phyloP scores from a whole-genome alignment of 2,888 invertebrate species.

The Euclidia mi region DNA sequence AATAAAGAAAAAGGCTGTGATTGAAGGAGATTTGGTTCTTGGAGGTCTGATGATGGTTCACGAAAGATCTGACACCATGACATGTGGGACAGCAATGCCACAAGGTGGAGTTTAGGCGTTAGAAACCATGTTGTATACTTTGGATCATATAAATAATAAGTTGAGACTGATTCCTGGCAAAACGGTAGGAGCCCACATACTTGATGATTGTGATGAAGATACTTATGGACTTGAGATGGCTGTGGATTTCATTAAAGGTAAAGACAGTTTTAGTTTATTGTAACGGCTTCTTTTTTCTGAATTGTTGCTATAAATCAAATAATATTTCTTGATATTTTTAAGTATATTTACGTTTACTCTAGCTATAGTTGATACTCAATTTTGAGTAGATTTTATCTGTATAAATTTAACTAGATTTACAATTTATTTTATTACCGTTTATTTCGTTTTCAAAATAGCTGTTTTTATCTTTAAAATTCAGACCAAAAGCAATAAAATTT shows the following conservation, averaged over 20 bases:
- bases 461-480: too few relatives aligned
- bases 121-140: slow-evolving; percentile 97
- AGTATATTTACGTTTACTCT: too few relatives aligned
- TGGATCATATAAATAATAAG: slow-evolving; percentile 94
- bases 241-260: slow-evolving; percentile 98
- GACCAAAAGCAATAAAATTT: too few relatives aligned
- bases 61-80: slow-evolving; percentile 96
- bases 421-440: too few relatives aligned
- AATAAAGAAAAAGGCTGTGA: slow-evolving; percentile 95
- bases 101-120: slow-evolving; percentile 97
- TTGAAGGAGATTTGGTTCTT: slow-evolving; percentile 96
- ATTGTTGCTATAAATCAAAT: too few relatives aligned
- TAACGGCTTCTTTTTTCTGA: too few relatives aligned
- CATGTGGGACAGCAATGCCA: slow-evolving; percentile 98
- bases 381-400: too few relatives aligned
- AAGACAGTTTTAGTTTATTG: slow-evolving; percentile 74
- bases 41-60: slow-evolving; percentile 98
- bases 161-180: slow-evolving; percentile 93
- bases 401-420: too few relatives aligned
- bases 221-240: slow-evolving; percentile 99
- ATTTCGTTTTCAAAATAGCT: too few relatives aligned
- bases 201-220: slow-evolving; percentile 99
- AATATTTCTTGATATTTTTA: too few relatives aligned
- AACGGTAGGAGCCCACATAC: slow-evolving; percentile 95
- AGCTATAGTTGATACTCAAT: too few relatives aligned